Evolutionary conservation across 2,797 vertebrate genomes (phyloP).

Genomic region (Enteromius argenteus): DNA sequence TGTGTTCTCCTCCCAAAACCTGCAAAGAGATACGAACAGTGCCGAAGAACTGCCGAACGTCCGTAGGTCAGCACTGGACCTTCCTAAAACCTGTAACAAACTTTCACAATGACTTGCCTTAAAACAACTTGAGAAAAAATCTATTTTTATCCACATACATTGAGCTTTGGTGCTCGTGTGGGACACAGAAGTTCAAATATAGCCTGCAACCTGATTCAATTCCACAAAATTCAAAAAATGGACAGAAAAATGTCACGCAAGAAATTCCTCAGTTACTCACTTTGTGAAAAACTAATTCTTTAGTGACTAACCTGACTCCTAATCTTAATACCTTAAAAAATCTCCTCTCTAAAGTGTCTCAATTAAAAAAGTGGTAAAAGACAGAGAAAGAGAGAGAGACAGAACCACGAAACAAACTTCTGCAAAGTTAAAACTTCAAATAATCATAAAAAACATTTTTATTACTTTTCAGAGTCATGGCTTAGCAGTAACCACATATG

Average conservation of each 20-base stretch:
- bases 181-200: not conserved
- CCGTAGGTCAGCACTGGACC: constrained; percentile 59
- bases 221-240: not conserved
- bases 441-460: not conserved
- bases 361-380: not conserved
- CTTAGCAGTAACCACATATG: not conserved
- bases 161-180: not conserved
- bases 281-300: no score
- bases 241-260: not conserved
- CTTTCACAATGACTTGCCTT: not conserved
- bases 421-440: not conserved
- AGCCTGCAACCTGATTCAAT: not conserved
- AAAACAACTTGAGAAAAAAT: constrained; percentile 21
- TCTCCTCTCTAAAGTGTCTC: not conserved
- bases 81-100: constrained; percentile 19
- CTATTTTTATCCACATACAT: not conserved
- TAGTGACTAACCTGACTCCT: not conserved
- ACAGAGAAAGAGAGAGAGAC: not conserved
- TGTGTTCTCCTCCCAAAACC: constrained; percentile 67
- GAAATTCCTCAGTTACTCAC: not conserved
- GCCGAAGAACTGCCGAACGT: constrained; percentile 43
- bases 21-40: constrained; percentile 1
- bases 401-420: not conserved
- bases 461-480: not conserved
- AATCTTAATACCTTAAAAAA: not conserved